These are phyloP conservation scores for Danio choprae DNA, from an alignment of 2,797 vertebrate species.

Conservation along the genomic window DNA sequence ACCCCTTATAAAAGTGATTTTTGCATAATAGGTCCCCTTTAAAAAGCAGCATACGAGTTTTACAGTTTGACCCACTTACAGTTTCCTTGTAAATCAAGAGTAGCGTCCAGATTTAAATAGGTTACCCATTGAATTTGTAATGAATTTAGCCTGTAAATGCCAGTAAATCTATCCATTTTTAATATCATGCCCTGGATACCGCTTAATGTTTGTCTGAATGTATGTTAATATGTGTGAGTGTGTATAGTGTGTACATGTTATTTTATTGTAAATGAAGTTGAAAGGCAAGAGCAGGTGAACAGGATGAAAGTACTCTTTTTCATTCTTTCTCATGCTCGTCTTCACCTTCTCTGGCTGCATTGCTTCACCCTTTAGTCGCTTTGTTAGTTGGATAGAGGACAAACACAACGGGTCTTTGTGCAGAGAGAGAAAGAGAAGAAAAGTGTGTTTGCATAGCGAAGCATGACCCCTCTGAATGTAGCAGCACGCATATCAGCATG, in stretches of 20 bases:
- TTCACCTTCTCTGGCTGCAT: not conserved
- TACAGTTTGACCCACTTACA: not conserved
- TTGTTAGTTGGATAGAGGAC: conserved; percentile 14
- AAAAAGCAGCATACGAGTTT: not conserved
- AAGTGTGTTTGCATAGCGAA: conserved; percentile 2
- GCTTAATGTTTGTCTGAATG: not conserved
- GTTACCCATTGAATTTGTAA: not conserved
- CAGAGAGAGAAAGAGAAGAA: conserved; percentile 13
- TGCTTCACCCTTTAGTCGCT: conserved; percentile 16
- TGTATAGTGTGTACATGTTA: not conserved
- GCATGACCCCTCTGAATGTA: not conserved
- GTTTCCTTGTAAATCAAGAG: not conserved
- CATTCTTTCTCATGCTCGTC: not conserved
- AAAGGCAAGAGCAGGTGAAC: not conserved
- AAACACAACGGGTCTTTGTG: conserved; percentile 29
- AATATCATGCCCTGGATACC: not conserved
- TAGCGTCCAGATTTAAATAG: not conserved
- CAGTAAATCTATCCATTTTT: not conserved
- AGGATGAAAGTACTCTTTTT: not conserved
- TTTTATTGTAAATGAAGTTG: not conserved
- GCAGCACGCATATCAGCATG: not conserved
- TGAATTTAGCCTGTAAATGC: not conserved
- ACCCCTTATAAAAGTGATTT: no score
- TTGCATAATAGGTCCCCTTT: not conserved
- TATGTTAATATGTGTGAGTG: not conserved